phyloP scores from a whole-genome alignment of 2,113 vertebrate genomes.

The Sula dactylatra region DNA sequence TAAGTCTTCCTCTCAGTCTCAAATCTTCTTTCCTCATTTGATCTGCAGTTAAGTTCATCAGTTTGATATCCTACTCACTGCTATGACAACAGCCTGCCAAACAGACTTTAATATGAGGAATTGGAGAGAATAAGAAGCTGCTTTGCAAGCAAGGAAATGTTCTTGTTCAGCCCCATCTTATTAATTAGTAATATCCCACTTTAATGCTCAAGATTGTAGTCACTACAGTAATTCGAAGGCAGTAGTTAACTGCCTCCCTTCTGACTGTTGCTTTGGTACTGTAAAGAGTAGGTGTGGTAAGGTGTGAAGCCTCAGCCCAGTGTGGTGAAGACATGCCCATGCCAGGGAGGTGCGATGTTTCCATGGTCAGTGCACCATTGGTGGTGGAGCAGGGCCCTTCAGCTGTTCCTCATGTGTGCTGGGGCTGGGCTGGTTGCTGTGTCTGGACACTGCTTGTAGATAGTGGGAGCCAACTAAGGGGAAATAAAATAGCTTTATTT shows the following conservation, averaged over 20 bases:
- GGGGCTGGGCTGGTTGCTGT: not conserved
- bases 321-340: fast-evolving
- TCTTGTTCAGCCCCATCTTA: not conserved
- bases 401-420: fast-evolving
- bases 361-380: fast-evolving
- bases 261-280: not conserved
- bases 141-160: not conserved
- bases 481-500: not conserved
- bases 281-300: not conserved
- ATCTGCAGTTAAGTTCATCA: not conserved
- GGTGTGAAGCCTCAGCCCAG: not conserved
- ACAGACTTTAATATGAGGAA: not conserved
- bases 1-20: not conserved
- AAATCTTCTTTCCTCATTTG: not conserved
- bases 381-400: too few species aligned
- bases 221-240: not conserved
- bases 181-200: not conserved
- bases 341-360: not conserved
- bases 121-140: not conserved
- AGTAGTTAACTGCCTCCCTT: not conserved
- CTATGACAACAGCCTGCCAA: not conserved
- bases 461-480: not conserved
- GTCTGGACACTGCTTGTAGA: not conserved
- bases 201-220: not conserved
- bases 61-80: not conserved